Evolutionary conservation across 2,797 vertebrate genomes (phyloP).

Genomic region (Chelmon rostratus): DNA sequence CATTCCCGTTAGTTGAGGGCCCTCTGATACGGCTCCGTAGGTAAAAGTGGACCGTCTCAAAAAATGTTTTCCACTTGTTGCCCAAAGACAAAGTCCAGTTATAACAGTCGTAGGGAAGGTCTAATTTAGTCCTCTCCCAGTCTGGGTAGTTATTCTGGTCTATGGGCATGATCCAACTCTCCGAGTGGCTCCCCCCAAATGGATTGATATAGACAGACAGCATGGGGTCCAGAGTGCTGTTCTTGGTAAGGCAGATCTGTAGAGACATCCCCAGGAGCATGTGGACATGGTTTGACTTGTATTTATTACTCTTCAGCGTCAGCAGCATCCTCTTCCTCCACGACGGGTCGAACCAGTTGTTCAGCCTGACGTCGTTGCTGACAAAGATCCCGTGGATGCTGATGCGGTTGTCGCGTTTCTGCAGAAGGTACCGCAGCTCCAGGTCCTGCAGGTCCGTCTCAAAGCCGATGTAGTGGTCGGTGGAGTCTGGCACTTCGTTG

Average conservation of each 20-base stretch:
- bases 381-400: constrained; percentile 96
- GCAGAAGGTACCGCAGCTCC: constrained; percentile 93
- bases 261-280: constrained; percentile 98
- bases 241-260: constrained; percentile 97
- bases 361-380: constrained; percentile 97
- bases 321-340: constrained; percentile 98
- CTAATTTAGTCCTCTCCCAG: constrained; percentile 98
- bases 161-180: constrained; percentile 99
- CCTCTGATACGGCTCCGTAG: constrained; percentile 93
- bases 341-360: constrained; percentile 98
- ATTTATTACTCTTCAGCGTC: constrained; percentile 98
- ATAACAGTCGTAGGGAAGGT: constrained; percentile 95
- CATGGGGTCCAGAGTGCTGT: constrained; percentile 96
- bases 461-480: constrained; percentile 96
- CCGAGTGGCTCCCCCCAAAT: constrained; percentile 98
- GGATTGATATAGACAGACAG: constrained; percentile 97
- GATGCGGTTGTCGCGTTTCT: constrained; percentile 92
- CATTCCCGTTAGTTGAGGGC: constrained; percentile 87
- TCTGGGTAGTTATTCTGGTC: constrained; percentile 95
- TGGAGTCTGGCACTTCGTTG: constrained; percentile 95
- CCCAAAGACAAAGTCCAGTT: constrained; percentile 98
- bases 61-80: constrained; percentile 99
- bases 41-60: constrained; percentile 98
- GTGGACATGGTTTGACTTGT: constrained; percentile 96
- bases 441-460: constrained; percentile 96